Conservation (phyloP, 2,888 invertebrate genomes). For the Lissonota sp. region DNA sequence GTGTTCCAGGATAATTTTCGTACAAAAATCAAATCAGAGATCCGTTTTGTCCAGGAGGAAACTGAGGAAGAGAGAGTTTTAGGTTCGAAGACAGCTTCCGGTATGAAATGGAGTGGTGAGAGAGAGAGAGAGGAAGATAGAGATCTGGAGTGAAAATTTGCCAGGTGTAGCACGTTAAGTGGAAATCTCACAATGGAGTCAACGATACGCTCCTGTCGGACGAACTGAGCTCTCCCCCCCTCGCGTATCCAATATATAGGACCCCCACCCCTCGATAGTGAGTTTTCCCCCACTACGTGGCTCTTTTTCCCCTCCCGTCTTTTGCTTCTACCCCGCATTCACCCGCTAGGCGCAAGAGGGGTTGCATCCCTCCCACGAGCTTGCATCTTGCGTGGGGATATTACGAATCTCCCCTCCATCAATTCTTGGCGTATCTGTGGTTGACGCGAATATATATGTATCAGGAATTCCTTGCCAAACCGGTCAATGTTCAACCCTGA, state of each 20-base stretch:
- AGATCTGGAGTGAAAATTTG: not conserved
- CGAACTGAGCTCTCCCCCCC: slow-evolving; percentile 83
- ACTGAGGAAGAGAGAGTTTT: not conserved
- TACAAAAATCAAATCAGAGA: too few relatives aligned
- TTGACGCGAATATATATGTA: not conserved
- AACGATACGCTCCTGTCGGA: slow-evolving; percentile 82
- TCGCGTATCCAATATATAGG: slow-evolving; percentile 81
- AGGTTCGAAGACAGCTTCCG: not conserved
- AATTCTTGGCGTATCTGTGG: not conserved
- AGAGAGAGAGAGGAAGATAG: not conserved
- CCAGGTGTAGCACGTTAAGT: slow-evolving; percentile 62
- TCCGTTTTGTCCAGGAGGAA: too few relatives aligned
- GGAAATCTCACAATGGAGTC: slow-evolving; percentile 72
- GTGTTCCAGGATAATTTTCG: too few relatives aligned
- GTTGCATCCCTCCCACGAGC: slow-evolving; percentile 43
- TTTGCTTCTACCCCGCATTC: slow-evolving; percentile 71
- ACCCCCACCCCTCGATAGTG: slow-evolving; percentile 81
- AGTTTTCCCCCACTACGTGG: slow-evolving; percentile 73
- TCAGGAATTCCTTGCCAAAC: too few relatives aligned
- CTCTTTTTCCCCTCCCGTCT: slow-evolving; percentile 38
- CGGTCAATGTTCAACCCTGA: too few relatives aligned
- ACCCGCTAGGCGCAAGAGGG: not conserved
- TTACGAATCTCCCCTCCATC: not conserved
- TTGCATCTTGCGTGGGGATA: not conserved
- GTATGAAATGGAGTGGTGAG: not conserved